phyloP scores from a whole-genome alignment of 1,140 invertebrate species.

The Dysdera silvatica region DNA sequence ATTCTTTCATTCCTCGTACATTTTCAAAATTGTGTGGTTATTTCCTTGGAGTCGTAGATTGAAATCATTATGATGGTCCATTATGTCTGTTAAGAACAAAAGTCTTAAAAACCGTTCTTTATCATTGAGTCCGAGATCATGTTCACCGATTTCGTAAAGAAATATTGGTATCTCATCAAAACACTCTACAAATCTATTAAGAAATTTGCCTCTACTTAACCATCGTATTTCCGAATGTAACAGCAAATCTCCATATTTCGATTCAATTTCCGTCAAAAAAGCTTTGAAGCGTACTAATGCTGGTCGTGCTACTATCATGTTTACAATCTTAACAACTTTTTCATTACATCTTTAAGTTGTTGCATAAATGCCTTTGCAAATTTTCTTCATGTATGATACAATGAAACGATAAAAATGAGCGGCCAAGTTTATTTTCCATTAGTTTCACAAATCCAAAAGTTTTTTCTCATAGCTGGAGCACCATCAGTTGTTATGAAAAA shows the following conservation, averaged over 20 bases:
- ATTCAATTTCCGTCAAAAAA: neutral
- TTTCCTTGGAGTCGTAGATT: no score
- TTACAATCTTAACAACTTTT: neutral
- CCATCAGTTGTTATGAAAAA: no score
- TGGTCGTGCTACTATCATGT: neutral
- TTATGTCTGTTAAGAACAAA: no score
- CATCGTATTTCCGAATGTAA: neutral
- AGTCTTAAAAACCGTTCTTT: no score
- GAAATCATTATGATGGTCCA: no score
- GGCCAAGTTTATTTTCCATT: neutral
- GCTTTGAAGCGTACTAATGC: neutral
- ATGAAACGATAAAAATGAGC: neutral
- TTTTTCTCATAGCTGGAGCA: neutral
- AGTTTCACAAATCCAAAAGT: neutral
- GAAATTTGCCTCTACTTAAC: neutral
- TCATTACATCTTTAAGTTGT: neutral
- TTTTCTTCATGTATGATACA: neutral
- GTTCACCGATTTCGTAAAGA: neutral
- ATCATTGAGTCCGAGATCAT: neutral
- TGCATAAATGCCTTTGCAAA: neutral
- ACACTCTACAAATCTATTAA: conserved; percentile 1
- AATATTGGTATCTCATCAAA: neutral
- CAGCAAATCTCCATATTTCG: neutral
- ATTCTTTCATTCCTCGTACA: no score
- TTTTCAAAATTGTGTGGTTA: no score